Base-by-base conservation (phyloP, 1,140 invertebrate species). In the Oryzaephilus surinamensis region DNA sequence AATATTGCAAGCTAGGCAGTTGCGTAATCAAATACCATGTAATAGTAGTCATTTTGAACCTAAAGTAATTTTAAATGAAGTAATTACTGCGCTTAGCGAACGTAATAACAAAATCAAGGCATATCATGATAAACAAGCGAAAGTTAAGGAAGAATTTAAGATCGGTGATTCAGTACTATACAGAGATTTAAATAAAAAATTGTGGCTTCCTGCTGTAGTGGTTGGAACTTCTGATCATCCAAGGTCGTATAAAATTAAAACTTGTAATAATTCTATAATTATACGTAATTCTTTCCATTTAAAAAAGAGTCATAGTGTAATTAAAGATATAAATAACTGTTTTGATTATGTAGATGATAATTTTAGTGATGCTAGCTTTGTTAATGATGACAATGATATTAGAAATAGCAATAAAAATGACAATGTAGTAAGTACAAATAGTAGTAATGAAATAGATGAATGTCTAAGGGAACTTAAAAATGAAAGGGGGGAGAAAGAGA, bases 71-170 rank as follows among this genome's bases (percentile, higher is more conserved):
- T 6, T 32, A 16, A 18, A 32, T 10, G 30, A 32, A 13, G 30
- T 18, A 14, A 16, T 5, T 6, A 3, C 13, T 6, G 10, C 11
- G n/a, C 12, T 32, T 14, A 16, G 16, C 6, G 17, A n/a, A n/a
- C 10, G 13, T 11, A 15, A 13, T 15, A 10, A 32, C 13, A 32
- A 18, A n/a, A 18, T 32, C 17, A 32, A 32, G 16, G 13, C 30
- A 3, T 32, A 32, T 32, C 30, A 32, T 18, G 30, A 32, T 32
- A n/a, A 15, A 10, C 11, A 18, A n/a, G 30, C 17, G 4, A 32
- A 32, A n/a, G 4, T 18, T 32, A 32, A 32, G n/a, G 4, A 15
- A 4, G n/a, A 10, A 7, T 32, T 32, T 32, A 32, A 32, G 16
- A 15, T 32, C 3, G 17, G 17, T 4, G 30, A 32, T 13, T 16